A percentile compares a stretch with the other conserved stretches of the same genome.
Conservation (phyloP, 2,888 invertebrate species). For the Schizotus pectinicornis region DNA sequence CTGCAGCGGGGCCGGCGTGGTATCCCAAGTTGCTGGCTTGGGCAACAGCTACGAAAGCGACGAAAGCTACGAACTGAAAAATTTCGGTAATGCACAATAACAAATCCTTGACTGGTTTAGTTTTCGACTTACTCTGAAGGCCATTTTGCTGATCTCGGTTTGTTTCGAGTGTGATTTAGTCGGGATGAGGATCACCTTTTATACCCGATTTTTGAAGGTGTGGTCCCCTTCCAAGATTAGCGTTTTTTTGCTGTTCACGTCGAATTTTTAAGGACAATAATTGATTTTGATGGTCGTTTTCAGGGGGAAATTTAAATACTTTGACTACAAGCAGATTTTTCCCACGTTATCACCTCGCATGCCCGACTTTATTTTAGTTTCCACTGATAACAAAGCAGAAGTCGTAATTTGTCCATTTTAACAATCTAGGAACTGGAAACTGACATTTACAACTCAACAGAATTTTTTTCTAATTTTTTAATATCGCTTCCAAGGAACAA, state of each 20-base stretch:
- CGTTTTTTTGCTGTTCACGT: neutral
- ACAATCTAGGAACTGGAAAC: neutral
- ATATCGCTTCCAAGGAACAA: no score
- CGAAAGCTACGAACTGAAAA: slow-evolving; percentile 33
- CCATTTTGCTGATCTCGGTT: slow-evolving; percentile 31
- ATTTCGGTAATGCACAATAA: slow-evolving; percentile 1
- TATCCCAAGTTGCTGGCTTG: slow-evolving; percentile 30
- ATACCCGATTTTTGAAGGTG: slow-evolving; percentile 19
- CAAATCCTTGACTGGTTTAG: neutral
- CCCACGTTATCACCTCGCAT: neutral
- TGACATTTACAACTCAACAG: no score
- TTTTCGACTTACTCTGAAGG: slow-evolving; percentile 37
- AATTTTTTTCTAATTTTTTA: no score
- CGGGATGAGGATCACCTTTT: slow-evolving; percentile 8
- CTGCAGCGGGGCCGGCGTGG: slow-evolving; percentile 26
- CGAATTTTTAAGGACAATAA: slow-evolving; percentile 4
- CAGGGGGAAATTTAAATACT: no score
- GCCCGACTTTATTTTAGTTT: neutral
- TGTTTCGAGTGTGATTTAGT: slow-evolving; percentile 5
- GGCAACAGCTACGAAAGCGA: slow-evolving; percentile 34
- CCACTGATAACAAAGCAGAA: no score
- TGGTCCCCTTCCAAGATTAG: slow-evolving; percentile 14
- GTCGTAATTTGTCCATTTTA: neutral
- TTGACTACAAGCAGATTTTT: neutral
- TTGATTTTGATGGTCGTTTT: slow-evolving; percentile 4